Evolutionary conservation across 2,888 invertebrate genomes (phyloP), one percentile per base, ranked within the genome.

Genomic region (Lasiommata megera): DNA sequence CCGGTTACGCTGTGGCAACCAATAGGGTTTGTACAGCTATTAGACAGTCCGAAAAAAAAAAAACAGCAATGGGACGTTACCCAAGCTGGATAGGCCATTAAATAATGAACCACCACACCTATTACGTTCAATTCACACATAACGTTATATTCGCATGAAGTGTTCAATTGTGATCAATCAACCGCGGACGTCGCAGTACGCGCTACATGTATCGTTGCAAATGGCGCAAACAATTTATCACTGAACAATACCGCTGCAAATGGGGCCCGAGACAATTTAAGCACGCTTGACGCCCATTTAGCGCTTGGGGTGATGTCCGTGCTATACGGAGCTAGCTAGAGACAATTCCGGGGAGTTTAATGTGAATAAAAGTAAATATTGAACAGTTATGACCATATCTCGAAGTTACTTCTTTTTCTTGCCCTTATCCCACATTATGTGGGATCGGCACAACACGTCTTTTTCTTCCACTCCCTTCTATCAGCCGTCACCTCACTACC

Each of bases 161-260:
- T 9, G 18, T 48, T 37, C 44, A 43, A 44, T 14, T 31, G 54
- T 48, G 54, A 62, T 54, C 62, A 62, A 59, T 61, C 63, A 59
- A 60, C 53, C 46, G 55, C 46, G 56, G 28, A 31, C 41, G 54
- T 50, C 56, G 60, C 54, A 56, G 40, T 28, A 28, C 56, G 54
- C 50, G 44, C 50, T 48, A 36, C 40, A 52, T 38, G 60, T 52
- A 47, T 58, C 58, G 52, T 59, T 60, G 54, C 63, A 67, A 67
- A 63, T 61, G 63, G 65, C 37, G 41, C 23, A 53, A 60, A 65
- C 62, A 58, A 70, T 70, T 67, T 68, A 64, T 68, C 67, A 68
- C 67, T 14, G 47, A 48, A 65, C 60, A 61, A 48, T 58, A 56
- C 48, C 53, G 56, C 50, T 63, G 64, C 62, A 66, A 68, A 67